Evolutionary conservation across 2,113 vertebrate genomes (phyloP).

Genomic region (Sula dactylatra): DNA sequence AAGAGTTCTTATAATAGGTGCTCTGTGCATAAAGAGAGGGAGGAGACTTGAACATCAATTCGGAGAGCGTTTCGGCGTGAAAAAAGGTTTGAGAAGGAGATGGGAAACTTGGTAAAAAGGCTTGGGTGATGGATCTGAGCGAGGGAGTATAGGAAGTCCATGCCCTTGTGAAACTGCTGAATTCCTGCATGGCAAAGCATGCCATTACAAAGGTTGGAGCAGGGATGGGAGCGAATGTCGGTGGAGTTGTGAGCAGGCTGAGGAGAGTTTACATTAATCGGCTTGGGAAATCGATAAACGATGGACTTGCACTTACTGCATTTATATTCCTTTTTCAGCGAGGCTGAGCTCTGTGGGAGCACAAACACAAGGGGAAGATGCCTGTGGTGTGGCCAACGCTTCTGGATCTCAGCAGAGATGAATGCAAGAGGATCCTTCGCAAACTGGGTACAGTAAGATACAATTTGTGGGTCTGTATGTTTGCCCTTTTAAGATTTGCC

Average conservation of each 20-base stretch:
- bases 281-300: neutral
- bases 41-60: constrained; percentile 1
- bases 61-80: neutral
- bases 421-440: constrained; percentile 96
- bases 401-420: constrained; percentile 96
- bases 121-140: neutral
- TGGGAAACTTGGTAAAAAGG: neutral
- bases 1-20: constrained; percentile 32
- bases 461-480: constrained; percentile 25
- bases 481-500: neutral
- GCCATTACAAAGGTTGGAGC: neutral
- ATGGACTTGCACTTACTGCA: neutral
- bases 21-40: constrained; percentile 27
- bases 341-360: constrained; percentile 71
- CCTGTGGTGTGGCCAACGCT: constrained; percentile 98
- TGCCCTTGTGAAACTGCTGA: neutral
- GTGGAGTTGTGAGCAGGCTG: neutral
- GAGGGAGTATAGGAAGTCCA: neutral
- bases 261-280: neutral
- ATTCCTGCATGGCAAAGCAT: neutral
- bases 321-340: constrained; percentile 33
- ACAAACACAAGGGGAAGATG: constrained; percentile 79
- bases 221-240: neutral
- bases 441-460: constrained; percentile 86
- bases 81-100: neutral